Evolutionary conservation across 2,888 invertebrate species (phyloP), one percentile per base, ranked within the genome.

Genomic region (Eristalis intricaria): DNA sequence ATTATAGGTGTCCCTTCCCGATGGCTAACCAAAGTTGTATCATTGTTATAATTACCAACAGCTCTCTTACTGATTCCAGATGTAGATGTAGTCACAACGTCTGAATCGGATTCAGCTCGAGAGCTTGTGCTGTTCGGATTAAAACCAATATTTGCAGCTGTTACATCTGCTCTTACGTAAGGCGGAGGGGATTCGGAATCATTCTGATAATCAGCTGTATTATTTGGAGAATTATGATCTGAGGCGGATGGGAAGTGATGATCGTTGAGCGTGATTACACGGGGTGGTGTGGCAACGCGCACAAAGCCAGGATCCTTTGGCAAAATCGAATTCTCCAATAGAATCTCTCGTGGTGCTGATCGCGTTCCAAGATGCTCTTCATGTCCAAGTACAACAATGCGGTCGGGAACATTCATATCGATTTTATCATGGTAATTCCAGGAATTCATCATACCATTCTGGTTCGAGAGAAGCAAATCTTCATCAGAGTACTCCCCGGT

Each of bases 321-420:
- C 91, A 97, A 93, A 88, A 97, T 95, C 15, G 97, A 96, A 94
- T 97, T 97, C 91, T 98, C 98, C 91, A 97, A 93, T 89, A 96
- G 95, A 81, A 98, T 96, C 94, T 98, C 98, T 89, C 97, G 94
- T 2, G 97, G 97, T n/a, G 97, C 95, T 61, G 97, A 97, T 92
- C 96, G 96, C 29, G 97, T 96, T 81, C 93, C 93, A 76, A 93
- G 76, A 92, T 95, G 95, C 91, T 96, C 95, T 90, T 95, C 95
- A 92, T 96, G 95, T 91, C 98, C 98, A 90, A 96, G 95, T 65
- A 98, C 96, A 89, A 98, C 94, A 92, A 99, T 98, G 91, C 98
- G 95, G 91, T 98, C 98, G 2, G 98, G 98, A 50, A 99, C 98
- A 91, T 96, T 96, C 98, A 98, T 98, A 90, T 96, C 96, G 92